Conservation (phyloP, 92 coral and sea anemone genomes). For the Actinostola sp. region DNA sequence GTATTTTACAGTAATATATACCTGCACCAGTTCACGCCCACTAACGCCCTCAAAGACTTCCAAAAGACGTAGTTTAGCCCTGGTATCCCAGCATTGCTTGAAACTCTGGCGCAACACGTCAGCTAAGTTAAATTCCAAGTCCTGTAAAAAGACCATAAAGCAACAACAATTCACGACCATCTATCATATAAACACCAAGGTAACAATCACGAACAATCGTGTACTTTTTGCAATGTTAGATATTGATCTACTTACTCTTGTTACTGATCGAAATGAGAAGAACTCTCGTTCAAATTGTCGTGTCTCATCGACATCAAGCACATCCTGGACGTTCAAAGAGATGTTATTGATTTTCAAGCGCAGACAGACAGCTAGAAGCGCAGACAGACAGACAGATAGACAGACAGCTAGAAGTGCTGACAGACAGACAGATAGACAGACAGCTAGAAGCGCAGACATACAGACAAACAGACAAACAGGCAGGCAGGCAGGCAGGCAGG, state of each 20-base stretch:
- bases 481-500: too few relatives aligned
- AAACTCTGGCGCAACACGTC: constrained; percentile 95
- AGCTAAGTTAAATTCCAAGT: constrained; percentile 86
- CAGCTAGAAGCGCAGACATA: too few relatives aligned
- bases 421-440: neutral
- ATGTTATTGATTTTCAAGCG: too few relatives aligned
- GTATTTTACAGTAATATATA: too few relatives aligned
- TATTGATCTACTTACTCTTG: constrained; percentile 88
- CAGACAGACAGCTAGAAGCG: too few relatives aligned
- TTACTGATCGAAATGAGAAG: constrained; percentile 94
- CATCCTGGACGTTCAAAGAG: constrained; percentile 58
- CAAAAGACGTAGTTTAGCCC: constrained; percentile 89
- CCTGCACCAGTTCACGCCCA: constrained; percentile 96
- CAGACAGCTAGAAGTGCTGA: too few relatives aligned
- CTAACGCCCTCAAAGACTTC: constrained; percentile 99
- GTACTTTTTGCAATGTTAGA: too few relatives aligned
- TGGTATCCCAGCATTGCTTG: constrained; percentile 98
- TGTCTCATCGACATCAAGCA: constrained; percentile 83
- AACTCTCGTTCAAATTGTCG: constrained; percentile 94
- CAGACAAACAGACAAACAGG: too few relatives aligned
- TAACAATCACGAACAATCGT: too few relatives aligned
- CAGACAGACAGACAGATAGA: too few relatives aligned
- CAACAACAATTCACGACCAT: too few relatives aligned
- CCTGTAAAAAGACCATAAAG: constrained; percentile 56
- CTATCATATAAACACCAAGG: too few relatives aligned